Conservation (phyloP, 2,888 invertebrate genomes). For the Cataglyphis altisquamis region DNA sequence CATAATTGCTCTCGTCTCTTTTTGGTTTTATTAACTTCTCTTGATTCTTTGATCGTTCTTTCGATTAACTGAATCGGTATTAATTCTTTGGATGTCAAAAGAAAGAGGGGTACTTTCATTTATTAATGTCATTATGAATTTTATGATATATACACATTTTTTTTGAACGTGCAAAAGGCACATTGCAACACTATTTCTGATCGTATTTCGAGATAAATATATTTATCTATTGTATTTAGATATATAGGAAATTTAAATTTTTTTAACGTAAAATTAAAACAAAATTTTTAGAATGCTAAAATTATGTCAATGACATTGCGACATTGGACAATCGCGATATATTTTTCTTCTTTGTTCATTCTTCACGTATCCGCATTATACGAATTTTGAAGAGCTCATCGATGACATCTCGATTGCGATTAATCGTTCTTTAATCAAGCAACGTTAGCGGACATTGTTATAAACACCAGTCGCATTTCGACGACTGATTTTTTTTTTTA, state of each 20-base stretch:
- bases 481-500: not conserved
- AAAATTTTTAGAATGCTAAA: not conserved
- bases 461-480: constrained; percentile 4
- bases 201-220: not conserved
- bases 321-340: not conserved
- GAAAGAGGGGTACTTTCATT: not conserved
- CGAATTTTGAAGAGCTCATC: not conserved
- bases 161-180: not conserved
- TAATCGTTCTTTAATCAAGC: constrained; percentile 10
- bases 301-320: not conserved
- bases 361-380: not conserved
- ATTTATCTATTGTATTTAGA: not conserved
- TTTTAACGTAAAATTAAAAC: not conserved
- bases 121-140: not conserved
- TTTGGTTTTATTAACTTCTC: constrained; percentile 10
- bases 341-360: not conserved
- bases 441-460: constrained; percentile 57
- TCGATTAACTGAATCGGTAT: constrained; percentile 18
- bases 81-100: not conserved
- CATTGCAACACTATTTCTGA: not conserved
- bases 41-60: not conserved
- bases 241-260: not conserved
- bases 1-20: constrained; percentile 27
- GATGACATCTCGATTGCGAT: not conserved
- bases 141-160: not conserved